phyloP scores from a whole-genome alignment of 2,113 vertebrate genomes.

The Lepidothrix coronata region DNA sequence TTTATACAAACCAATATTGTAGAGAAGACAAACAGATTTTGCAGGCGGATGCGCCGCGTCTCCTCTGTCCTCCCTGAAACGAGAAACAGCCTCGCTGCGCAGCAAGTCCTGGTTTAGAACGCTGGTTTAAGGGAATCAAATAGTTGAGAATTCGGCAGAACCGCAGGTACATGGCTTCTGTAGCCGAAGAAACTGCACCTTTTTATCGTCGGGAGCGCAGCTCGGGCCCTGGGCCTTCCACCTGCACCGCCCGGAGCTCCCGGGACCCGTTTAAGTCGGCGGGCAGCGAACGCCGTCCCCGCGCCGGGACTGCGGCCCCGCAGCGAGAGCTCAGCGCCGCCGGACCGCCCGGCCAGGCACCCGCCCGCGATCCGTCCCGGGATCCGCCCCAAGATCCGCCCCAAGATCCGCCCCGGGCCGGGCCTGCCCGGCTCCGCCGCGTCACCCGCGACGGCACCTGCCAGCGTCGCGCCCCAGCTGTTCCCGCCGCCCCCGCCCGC shows the following conservation, averaged over 20 bases:
- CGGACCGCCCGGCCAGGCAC: too few relatives aligned
- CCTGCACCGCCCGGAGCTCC: neutral
- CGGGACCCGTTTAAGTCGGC: too few relatives aligned
- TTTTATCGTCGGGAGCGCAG: neutral
- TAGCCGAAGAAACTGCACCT: neutral
- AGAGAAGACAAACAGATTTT: neutral
- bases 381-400: too few relatives aligned
- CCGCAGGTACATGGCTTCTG: neutral
- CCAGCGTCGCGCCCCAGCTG: fast-evolving
- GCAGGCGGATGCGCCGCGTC: neutral
- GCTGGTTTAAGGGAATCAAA: neutral
- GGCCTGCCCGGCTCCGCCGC: too few relatives aligned
- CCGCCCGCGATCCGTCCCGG: too few relatives aligned
- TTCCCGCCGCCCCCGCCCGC: too few relatives aligned
- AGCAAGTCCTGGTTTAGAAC: neutral
- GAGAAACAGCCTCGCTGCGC: neutral
- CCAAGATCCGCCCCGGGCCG: too few relatives aligned
- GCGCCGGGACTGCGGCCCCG: too few relatives aligned
- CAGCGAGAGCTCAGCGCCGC: too few relatives aligned
- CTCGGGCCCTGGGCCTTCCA: neutral
- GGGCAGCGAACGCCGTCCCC: neutral
- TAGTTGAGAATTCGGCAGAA: neutral
- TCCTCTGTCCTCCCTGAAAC: neutral
- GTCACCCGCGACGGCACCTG: too few relatives aligned
- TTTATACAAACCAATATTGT: fast-evolving